Evolutionary conservation across 2,113 vertebrate genomes (phyloP).

Genomic region (Hypanus sabinus): DNA sequence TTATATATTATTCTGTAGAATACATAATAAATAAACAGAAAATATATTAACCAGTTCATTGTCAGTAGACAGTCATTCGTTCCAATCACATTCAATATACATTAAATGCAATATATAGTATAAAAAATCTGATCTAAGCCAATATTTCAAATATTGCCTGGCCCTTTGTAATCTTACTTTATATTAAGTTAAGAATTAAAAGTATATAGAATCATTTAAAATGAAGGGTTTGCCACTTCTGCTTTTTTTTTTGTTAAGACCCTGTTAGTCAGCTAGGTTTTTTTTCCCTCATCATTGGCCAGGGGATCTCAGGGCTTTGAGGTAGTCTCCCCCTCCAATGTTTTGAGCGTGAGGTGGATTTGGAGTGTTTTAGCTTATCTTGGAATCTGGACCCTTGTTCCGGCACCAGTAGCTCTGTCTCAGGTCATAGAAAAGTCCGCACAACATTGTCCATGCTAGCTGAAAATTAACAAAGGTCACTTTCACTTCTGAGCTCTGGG

Average conservation of each 20-base stretch:
- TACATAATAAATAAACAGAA: slow-evolving; percentile 38
- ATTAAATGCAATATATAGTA: slow-evolving; percentile 36
- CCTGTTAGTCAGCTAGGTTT: neutral
- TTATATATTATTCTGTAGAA: slow-evolving; percentile 38
- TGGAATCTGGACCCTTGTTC: neutral
- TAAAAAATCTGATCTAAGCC: slow-evolving; percentile 29
- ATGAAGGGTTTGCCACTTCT: slow-evolving; percentile 22
- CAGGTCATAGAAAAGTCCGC: too few relatives aligned
- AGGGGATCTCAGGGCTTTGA: neutral
- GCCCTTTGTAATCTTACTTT: neutral
- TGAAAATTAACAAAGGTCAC: too few relatives aligned
- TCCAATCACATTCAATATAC: slow-evolving; percentile 36
- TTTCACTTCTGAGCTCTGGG: too few relatives aligned
- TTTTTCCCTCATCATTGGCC: neutral
- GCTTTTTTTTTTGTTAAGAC: slow-evolving; percentile 3
- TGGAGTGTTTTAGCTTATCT: neutral
- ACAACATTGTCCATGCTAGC: too few relatives aligned
- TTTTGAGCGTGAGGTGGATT: too few relatives aligned
- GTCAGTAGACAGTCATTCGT: neutral
- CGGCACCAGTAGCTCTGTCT: neutral
- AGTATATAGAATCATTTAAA: slow-evolving; percentile 19
- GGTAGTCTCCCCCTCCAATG: neutral
- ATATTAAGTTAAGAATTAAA: slow-evolving; percentile 25
- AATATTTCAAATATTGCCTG: slow-evolving; percentile 36
- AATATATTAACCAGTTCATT: slow-evolving; percentile 29